Percentiles rank a stretch among this genome's conserved stretches.
phyloP scores from a whole-genome alignment of 1,140 invertebrate species.

The Nylanderia fulva region DNA sequence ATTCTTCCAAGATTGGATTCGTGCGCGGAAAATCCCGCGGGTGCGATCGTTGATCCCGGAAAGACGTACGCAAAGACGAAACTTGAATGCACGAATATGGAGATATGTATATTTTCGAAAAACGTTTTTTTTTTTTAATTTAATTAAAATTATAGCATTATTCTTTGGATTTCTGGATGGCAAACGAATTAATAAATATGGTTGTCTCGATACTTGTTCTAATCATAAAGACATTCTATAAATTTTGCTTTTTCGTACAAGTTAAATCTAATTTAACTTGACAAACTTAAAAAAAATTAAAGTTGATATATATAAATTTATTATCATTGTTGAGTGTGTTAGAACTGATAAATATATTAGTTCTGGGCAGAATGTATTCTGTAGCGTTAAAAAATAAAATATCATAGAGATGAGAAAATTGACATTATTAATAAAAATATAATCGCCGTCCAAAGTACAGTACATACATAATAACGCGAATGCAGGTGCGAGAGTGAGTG shows the following conservation, averaged over 20 bases:
- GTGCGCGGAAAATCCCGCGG: neutral
- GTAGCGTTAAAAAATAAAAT: neutral
- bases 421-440: neutral
- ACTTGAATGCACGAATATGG: neutral
- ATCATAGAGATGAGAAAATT: neutral
- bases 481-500: neutral
- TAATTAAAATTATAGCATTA: too few species aligned
- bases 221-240: too few species aligned
- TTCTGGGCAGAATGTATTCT: neutral
- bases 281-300: too few species aligned
- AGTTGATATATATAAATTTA: too few species aligned
- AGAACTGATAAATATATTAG: neutral
- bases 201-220: too few species aligned
- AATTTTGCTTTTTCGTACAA: too few species aligned
- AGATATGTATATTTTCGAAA: neutral
- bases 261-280: too few species aligned
- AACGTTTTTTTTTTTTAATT: too few species aligned
- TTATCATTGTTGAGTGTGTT: too few species aligned
- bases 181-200: too few species aligned
- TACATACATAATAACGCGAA: conserved; percentile 13
- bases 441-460: neutral
- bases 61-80: neutral
- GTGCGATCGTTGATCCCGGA: neutral
- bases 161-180: too few species aligned
- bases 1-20: conserved; percentile 58